Conservation (phyloP, 2,113 vertebrate genomes). For the Hemicordylus capensis region DNA sequence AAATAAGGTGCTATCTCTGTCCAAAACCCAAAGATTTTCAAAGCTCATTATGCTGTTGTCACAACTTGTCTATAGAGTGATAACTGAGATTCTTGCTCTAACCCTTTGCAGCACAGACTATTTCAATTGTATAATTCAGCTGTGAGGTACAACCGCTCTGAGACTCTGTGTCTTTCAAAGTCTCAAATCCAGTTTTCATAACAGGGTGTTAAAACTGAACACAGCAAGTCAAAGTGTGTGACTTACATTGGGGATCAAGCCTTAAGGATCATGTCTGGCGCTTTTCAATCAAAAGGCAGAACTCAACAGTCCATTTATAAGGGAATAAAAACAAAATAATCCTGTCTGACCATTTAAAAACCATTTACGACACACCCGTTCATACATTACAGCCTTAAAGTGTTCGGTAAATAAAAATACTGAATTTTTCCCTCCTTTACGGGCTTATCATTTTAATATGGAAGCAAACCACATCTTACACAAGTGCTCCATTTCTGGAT, state of each 20-base stretch:
- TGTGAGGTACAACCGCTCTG: not conserved
- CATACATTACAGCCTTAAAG: not conserved
- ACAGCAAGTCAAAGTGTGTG: not conserved
- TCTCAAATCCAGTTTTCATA: conserved; percentile 1
- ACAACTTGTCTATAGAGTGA: not conserved
- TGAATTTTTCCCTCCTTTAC: not conserved
- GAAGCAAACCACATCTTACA: not conserved
- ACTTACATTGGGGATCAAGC: not conserved
- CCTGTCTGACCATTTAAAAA: not conserved
- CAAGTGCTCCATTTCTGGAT: not conserved
- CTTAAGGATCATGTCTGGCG: not conserved
- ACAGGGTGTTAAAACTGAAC: not conserved
- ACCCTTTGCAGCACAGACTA: not conserved
- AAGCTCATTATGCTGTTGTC: not conserved
- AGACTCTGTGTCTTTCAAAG: not conserved
- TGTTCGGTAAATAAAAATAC: not conserved
- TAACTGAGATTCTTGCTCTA: not conserved
- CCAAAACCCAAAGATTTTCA: conserved; percentile 24
- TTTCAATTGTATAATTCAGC: not conserved
- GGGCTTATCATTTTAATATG: not conserved
- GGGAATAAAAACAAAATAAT: not conserved
- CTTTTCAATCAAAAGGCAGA: not conserved
- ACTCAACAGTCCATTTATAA: not conserved
- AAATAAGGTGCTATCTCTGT: conserved; percentile 35
- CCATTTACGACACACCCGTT: not conserved